Conservation (phyloP, 2,797 vertebrate species). For the Lithobates pipiens region DNA sequence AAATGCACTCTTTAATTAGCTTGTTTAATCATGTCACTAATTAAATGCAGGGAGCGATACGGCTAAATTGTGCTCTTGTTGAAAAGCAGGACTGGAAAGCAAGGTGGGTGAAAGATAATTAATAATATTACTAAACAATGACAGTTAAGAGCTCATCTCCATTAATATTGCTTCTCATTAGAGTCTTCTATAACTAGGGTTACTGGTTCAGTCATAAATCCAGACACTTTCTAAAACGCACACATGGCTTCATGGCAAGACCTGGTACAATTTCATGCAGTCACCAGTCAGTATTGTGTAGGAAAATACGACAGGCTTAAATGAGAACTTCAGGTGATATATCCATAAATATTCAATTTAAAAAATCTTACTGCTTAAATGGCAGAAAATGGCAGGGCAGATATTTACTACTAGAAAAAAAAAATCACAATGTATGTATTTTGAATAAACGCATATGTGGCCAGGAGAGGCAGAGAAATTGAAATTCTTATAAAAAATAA, state of each 20-base stretch:
- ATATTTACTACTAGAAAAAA: too few species aligned
- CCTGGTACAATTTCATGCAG: background rate
- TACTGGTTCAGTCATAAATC: conserved; percentile 7
- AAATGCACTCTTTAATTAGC: conserved; percentile 54
- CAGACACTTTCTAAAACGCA: background rate
- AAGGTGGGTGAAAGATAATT: conserved; percentile 44
- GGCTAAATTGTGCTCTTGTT: conserved; percentile 27
- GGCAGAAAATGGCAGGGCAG: too few species aligned
- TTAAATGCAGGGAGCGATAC: conserved; percentile 43
- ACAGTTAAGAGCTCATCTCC: conserved; percentile 22
- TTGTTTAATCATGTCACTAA: conserved; percentile 48
- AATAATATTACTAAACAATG: conserved; percentile 47
- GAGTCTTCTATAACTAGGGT: background rate
- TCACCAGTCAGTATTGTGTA: background rate
- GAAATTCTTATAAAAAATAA: too few species aligned
- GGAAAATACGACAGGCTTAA: background rate
- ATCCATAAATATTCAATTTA: too few species aligned
- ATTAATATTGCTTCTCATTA: conserved; percentile 29
- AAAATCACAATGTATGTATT: too few species aligned
- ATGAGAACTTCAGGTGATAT: too few species aligned
- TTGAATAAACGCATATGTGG: too few species aligned
- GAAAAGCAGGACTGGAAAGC: conserved; percentile 12
- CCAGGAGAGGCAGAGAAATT: too few species aligned
- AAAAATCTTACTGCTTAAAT: too few species aligned
- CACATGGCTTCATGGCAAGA: conserved; percentile 1